Percentiles rank a stretch among this genome's conserved stretches.
These are phyloP conservation scores for Brachystomella parvula DNA, from an alignment of 1,140 invertebrate genomes.

Conservation along the genomic window DNA sequence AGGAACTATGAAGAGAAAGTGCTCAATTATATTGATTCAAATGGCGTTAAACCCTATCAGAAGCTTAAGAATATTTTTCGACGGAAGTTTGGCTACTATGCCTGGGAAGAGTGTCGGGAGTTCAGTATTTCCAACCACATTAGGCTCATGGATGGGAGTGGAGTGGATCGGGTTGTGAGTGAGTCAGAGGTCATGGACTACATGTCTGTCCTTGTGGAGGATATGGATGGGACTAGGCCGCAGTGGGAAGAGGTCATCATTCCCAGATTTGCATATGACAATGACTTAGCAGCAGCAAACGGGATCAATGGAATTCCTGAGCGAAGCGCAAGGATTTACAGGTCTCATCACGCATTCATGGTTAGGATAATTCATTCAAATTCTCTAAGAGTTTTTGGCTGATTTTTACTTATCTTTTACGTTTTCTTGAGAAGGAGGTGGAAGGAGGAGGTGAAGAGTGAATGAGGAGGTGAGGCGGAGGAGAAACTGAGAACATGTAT, in stretches of 20 bases:
- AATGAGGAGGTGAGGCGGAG: no score
- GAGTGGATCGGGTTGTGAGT: conserved; percentile 15
- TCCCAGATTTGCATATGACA: conserved; percentile 29
- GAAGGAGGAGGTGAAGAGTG: no score
- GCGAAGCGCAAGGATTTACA: conserved; percentile 17
- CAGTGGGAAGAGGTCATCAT: conserved; percentile 37
- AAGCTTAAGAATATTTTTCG: conserved; percentile 28
- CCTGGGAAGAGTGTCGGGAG: conserved; percentile 26
- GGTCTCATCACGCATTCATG: conserved; percentile 29
- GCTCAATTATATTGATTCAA: conserved; percentile 10
- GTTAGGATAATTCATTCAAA: neutral
- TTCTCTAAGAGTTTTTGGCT: neutral
- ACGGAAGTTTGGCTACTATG: conserved; percentile 24
- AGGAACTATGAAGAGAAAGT: conserved; percentile 20
- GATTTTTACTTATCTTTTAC: no score
- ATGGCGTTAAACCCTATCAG: conserved; percentile 22
- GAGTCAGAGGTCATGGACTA: conserved; percentile 25
- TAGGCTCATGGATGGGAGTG: neutral
- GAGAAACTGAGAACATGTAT: no score
- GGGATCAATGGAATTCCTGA: neutral
- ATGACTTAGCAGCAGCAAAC: neutral
- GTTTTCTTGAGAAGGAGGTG: no score
- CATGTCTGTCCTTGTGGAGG: conserved; percentile 13
- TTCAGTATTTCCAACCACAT: conserved; percentile 34
- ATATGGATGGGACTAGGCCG: conserved; percentile 31